A percentile compares a stretch with the other conserved stretches of the same genome.
Evolutionary conservation across 2,113 vertebrate genomes (phyloP).

Genomic region (Myiagra hebetior): DNA sequence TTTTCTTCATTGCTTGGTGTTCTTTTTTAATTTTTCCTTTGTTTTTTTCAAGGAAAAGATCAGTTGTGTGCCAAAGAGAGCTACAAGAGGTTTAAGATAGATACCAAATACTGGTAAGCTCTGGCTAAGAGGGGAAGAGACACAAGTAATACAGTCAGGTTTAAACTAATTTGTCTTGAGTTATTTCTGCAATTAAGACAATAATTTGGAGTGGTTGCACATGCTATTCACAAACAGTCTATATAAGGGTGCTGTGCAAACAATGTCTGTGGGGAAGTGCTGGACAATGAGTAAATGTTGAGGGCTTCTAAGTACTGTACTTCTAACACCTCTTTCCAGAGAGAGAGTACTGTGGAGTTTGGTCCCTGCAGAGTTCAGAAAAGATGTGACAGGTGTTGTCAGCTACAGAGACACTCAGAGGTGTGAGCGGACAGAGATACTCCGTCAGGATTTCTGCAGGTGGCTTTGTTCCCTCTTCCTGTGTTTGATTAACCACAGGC

Average conservation of each 20-base stretch:
- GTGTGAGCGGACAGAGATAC: accelerated
- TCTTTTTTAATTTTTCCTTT: neutral
- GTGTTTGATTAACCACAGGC: neutral
- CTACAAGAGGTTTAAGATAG: neutral
- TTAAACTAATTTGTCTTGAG: neutral
- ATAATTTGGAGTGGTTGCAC: neutral
- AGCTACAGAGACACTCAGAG: neutral
- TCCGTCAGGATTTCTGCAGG: neutral
- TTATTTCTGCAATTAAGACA: neutral
- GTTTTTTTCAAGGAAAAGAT: neutral
- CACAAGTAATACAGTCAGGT: neutral
- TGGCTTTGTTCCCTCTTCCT: neutral
- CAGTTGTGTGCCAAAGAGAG: neutral
- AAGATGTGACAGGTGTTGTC: neutral
- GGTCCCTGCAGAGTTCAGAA: neutral
- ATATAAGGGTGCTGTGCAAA: neutral
- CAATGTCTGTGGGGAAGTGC: neutral
- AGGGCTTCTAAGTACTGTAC: neutral
- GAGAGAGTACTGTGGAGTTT: neutral
- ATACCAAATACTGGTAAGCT: neutral
- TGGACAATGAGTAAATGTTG: neutral
- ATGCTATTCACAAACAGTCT: neutral
- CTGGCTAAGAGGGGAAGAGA: neutral
- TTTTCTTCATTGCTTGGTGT: neutral
- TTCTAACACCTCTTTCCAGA: neutral